Conservation (phyloP, 2,888 invertebrate species). For the Gryllus longicercus region DNA sequence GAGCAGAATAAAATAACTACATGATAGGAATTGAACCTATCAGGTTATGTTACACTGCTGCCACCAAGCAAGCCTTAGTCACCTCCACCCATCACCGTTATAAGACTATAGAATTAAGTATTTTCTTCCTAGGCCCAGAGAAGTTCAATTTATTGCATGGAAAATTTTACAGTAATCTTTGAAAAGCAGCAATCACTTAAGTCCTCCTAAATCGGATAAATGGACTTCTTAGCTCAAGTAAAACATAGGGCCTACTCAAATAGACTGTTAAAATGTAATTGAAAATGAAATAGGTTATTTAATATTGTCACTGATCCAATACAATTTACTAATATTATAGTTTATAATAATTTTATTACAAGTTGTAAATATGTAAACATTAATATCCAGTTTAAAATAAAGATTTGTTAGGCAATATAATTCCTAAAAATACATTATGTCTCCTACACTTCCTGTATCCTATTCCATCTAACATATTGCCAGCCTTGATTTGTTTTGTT, state of each 20-base stretch:
- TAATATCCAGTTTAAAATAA: conserved; percentile 23
- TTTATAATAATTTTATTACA: conserved; percentile 28
- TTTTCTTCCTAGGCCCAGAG: conserved; percentile 1
- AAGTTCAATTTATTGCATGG: conserved; percentile 7
- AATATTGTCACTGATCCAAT: conserved; percentile 22
- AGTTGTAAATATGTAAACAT: conserved; percentile 34
- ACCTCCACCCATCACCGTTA: background rate
- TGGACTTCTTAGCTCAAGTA: conserved; percentile 20
- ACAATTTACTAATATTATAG: background rate
- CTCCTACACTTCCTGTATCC: conserved; percentile 31
- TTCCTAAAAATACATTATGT: conserved; percentile 32
- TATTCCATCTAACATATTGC: too few relatives aligned
- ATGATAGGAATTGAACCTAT: conserved; percentile 23
- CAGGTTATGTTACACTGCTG: conserved; percentile 23
- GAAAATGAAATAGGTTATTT: conserved; percentile 22
- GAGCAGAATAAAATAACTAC: conserved; percentile 19
- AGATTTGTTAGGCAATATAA: conserved; percentile 40
- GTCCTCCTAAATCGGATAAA: background rate
- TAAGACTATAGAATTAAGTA: conserved; percentile 9
- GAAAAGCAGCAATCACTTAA: conserved; percentile 5
- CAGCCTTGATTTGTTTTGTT: too few relatives aligned
- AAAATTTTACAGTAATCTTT: conserved; percentile 2
- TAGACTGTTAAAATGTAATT: conserved; percentile 19
- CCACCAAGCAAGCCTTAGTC: conserved; percentile 19
- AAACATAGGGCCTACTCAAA: conserved; percentile 8